Conservation (phyloP, 1,140 invertebrate genomes). For the Lycorma delicatula region DNA sequence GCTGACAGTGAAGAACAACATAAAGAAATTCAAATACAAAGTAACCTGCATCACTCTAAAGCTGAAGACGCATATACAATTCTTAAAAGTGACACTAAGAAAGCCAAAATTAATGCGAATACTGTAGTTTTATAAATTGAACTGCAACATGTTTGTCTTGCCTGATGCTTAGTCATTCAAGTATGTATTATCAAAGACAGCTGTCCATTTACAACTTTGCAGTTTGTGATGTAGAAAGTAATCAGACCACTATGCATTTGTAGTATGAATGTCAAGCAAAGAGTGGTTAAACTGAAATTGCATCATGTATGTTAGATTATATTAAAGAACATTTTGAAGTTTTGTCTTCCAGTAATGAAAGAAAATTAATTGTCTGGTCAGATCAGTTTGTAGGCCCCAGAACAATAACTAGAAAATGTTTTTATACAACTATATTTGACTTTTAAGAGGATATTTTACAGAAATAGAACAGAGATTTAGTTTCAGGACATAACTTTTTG, state of each 20-base stretch:
- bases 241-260: slow-evolving; percentile 5
- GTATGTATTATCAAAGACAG: slow-evolving; percentile 12
- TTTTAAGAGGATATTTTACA: slow-evolving; percentile 15
- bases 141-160: neutral
- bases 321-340: slow-evolving; percentile 8
- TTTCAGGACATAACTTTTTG: slow-evolving; percentile 19
- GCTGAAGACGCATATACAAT: neutral
- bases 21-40: no score
- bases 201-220: slow-evolving; percentile 14
- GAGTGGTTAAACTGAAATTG: slow-evolving; percentile 18
- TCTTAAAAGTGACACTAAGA: neutral
- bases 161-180: no score
- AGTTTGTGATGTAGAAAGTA: slow-evolving; percentile 12
- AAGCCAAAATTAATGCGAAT: neutral
- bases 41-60: neutral
- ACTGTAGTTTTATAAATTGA: neutral
- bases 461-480: slow-evolving; percentile 13
- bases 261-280: slow-evolving; percentile 21
- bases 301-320: slow-evolving; percentile 19
- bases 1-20: no score
- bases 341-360: slow-evolving; percentile 4
- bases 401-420: slow-evolving; percentile 25
- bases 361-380: slow-evolving; percentile 22
- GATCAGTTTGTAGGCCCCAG: slow-evolving; percentile 23
- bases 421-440: slow-evolving; percentile 4